These are phyloP conservation scores for Lamellibrachia satsuma DNA, from an alignment of 2,888 invertebrate species.

Conservation along the genomic window DNA sequence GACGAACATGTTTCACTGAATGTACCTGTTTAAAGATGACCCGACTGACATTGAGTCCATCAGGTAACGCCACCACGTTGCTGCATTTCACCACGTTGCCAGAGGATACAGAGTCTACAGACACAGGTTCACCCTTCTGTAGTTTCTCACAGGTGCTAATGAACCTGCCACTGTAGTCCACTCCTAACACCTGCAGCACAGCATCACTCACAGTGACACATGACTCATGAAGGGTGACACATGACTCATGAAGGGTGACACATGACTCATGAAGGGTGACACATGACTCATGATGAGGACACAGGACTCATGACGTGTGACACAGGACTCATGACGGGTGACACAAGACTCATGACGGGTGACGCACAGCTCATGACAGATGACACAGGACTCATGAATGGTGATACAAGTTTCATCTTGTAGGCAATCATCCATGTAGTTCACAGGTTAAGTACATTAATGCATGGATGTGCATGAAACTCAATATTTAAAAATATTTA, in stretches of 20 bases:
- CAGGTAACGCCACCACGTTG: conserved; percentile 29
- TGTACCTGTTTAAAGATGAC: conserved; percentile 59
- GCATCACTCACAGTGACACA: neutral
- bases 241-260: too few species aligned
- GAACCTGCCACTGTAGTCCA: conserved; percentile 53
- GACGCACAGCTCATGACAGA: neutral
- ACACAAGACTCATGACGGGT: neutral
- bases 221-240: neutral
- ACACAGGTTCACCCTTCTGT: conserved; percentile 41
- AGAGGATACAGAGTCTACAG: conserved; percentile 22
- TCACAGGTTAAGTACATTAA: too few species aligned
- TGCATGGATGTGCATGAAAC: too few species aligned
- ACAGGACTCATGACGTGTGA: too few species aligned
- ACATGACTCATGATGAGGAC: neutral
- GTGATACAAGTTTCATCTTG: neutral
- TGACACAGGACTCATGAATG: neutral
- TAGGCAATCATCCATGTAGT: neutral
- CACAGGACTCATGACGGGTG: neutral
- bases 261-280: neutral
- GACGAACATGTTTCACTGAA: neutral
- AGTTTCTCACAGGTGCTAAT: conserved; percentile 52
- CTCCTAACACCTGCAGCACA: conserved; percentile 51
- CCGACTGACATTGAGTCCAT: conserved; percentile 41
- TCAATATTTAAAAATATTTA: too few species aligned
- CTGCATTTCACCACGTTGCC: conserved; percentile 39